Conservation (phyloP, 2,113 vertebrate genomes). For the Salminus brasiliensis region DNA sequence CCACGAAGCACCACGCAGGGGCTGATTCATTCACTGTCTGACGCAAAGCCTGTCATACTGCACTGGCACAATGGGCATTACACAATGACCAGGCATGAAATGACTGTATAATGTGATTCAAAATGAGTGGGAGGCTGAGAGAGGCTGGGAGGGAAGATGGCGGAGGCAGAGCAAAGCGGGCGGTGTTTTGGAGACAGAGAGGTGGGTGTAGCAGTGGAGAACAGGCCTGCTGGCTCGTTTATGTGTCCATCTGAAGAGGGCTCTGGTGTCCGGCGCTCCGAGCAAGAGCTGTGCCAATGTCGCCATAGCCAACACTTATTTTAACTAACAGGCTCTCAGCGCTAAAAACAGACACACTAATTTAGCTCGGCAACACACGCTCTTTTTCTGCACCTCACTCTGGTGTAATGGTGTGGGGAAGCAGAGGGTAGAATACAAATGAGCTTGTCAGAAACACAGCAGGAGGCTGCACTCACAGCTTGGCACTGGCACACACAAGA, state of each 20-base stretch:
- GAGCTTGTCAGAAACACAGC: slow-evolving; percentile 12
- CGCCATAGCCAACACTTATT: not conserved
- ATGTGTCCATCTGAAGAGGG: not conserved
- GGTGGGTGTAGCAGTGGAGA: not conserved
- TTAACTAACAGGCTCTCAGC: not conserved
- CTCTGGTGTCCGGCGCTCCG: not conserved
- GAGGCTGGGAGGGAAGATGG: slow-evolving; percentile 2
- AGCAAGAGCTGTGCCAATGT: not conserved
- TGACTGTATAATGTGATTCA: not conserved
- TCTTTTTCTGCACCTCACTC: not conserved
- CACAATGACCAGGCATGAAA: slow-evolving; percentile 3
- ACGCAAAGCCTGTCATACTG: not conserved
- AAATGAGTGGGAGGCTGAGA: slow-evolving; percentile 21
- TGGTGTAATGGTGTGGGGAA: not conserved
- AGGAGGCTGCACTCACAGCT: not conserved
- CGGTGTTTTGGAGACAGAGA: slow-evolving; percentile 1
- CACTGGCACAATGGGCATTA: not conserved
- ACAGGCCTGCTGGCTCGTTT: slow-evolving; percentile 3
- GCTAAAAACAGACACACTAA: slow-evolving; percentile 3
- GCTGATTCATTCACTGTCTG: slow-evolving; percentile 4
- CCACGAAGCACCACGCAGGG: not conserved
- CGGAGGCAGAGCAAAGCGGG: not conserved
- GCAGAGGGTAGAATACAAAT: slow-evolving; percentile 4
- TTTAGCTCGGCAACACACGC: not conserved
- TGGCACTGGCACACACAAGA: not conserved